phyloP scores from a whole-genome alignment of 2,113 vertebrate genomes.

The Acanthisitta chloris region DNA sequence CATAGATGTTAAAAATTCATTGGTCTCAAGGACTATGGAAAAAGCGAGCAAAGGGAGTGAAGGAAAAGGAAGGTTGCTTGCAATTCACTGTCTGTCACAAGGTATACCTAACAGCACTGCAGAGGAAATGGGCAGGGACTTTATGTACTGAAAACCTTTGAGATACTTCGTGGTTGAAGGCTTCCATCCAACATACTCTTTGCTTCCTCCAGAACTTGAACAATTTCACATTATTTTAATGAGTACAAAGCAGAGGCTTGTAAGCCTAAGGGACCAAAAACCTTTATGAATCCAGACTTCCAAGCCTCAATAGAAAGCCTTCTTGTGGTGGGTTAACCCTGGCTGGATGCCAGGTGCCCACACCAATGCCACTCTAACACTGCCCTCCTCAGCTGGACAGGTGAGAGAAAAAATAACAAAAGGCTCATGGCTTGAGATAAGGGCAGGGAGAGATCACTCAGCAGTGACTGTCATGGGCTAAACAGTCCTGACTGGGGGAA shows the following conservation, averaged over 20 bases:
- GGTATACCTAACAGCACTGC: neutral
- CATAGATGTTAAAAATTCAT: neutral
- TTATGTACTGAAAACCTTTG: neutral
- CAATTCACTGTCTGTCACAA: neutral
- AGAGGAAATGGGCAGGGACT: neutral
- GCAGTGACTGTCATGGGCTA: neutral
- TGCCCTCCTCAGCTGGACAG: neutral
- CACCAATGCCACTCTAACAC: accelerated
- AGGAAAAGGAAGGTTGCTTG: neutral
- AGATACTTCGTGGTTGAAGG: neutral
- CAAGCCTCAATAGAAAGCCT: neutral
- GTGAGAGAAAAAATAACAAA: neutral
- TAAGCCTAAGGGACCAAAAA: neutral
- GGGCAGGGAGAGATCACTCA: neutral
- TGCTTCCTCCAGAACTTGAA: neutral
- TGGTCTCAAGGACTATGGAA: neutral
- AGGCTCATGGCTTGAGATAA: neutral
- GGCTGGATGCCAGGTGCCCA: neutral
- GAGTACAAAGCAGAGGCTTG: neutral
- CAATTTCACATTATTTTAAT: neutral
- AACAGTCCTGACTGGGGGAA: neutral
- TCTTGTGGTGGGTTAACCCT: neutral
- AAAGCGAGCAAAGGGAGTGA: neutral
- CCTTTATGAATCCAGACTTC: neutral
- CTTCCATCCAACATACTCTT: neutral